A percentile compares a stretch with the other conserved stretches of the same genome.
phyloP scores from a whole-genome alignment of 2,797 vertebrate genomes.

The Molossus alvarezi region DNA sequence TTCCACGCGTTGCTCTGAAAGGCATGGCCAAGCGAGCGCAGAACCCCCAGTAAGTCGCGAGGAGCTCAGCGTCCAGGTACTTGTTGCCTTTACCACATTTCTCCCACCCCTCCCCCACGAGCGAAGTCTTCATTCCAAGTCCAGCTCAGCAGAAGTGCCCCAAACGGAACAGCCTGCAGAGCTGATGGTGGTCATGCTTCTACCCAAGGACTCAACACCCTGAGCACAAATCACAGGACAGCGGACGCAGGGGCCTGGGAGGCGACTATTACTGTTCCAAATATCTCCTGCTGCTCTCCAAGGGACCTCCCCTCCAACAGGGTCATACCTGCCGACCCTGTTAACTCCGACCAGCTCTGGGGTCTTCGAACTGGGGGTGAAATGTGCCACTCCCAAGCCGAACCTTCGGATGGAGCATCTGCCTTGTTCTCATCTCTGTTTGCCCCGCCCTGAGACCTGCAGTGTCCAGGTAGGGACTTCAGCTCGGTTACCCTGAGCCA shows the following conservation, averaged over 20 bases:
- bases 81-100: not conserved
- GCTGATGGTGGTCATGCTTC: not conserved
- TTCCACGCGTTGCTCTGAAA: not conserved
- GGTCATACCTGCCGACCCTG: not conserved
- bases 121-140: not conserved
- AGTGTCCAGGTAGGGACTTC: no score
- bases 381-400: fast-evolving
- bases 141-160: not conserved
- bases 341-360: not conserved
- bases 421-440: no score
- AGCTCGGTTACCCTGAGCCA: not conserved
- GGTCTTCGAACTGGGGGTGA: not conserved
- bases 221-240: not conserved
- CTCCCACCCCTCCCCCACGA: not conserved
- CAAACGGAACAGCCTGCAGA: not conserved
- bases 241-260: not conserved
- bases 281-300: not conserved
- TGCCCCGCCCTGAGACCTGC: not conserved
- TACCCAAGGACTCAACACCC: not conserved
- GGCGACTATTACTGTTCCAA: fast-evolving
- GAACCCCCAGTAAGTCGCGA: not conserved
- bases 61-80: not conserved
- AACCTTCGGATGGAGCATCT: not conserved
- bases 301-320: not conserved
- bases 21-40: not conserved